A percentile compares a stretch with the other conserved stretches of the same genome.
Evolutionary conservation across 2,113 vertebrate species (phyloP).

Genomic region (Corvus hawaiiensis): DNA sequence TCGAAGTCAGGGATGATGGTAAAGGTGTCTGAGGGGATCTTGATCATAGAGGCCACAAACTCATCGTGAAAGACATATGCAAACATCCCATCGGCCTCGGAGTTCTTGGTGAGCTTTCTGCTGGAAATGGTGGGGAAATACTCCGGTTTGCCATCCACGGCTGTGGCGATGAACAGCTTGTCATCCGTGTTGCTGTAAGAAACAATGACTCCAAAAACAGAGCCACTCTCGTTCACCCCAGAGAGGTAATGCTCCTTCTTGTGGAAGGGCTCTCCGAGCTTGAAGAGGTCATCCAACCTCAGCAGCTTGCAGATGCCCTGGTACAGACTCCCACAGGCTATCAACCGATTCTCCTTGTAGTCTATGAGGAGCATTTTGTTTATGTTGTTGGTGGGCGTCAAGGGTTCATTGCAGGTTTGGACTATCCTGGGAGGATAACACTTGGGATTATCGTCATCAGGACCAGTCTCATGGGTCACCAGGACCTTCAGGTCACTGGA

Average conservation of each 20-base stretch:
- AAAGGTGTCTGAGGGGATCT: slow-evolving; percentile 97
- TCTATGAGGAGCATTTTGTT: slow-evolving; percentile 99
- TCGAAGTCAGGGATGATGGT: slow-evolving; percentile 97
- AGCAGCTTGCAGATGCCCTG: slow-evolving; percentile 98
- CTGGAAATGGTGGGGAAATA: slow-evolving; percentile 99
- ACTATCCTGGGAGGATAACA: slow-evolving; percentile 97
- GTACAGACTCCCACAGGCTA: slow-evolving; percentile 95
- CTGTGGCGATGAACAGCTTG: slow-evolving; percentile 94
- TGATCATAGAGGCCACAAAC: slow-evolving; percentile 98
- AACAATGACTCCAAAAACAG: slow-evolving; percentile 96
- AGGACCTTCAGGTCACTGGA: slow-evolving; percentile 85
- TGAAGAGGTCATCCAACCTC: slow-evolving; percentile 95
- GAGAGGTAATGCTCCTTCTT: slow-evolving; percentile 99
- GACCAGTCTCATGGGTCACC: slow-evolving; percentile 92
- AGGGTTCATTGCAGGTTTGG: slow-evolving; percentile 91
- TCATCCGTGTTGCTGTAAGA: slow-evolving; percentile 91
- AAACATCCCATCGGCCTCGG: slow-evolving; percentile 96
- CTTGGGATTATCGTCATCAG: slow-evolving; percentile 96
- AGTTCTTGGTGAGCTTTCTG: slow-evolving; percentile 92
- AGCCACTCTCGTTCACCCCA: slow-evolving; percentile 93
- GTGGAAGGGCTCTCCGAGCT: slow-evolving; percentile 95
- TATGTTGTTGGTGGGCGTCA: slow-evolving; percentile 91
- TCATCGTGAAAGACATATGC: slow-evolving; percentile 97
- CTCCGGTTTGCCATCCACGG: slow-evolving; percentile 94
- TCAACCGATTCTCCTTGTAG: slow-evolving; percentile 92